These are phyloP conservation scores for Aspidiotus rigidus DNA, from an alignment of 2,888 invertebrate species.

Conservation along the genomic window DNA sequence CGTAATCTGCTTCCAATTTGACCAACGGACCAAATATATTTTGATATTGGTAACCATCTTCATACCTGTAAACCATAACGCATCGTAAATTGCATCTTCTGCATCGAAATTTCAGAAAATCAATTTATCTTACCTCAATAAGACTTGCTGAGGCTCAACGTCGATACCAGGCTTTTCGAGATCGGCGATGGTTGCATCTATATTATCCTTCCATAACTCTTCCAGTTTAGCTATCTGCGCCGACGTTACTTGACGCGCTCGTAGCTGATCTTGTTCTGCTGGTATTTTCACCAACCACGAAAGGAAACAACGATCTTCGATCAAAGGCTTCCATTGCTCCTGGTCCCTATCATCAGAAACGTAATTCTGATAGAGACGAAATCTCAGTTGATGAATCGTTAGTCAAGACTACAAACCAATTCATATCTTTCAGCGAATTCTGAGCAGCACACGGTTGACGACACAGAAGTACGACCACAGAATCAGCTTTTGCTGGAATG, in stretches of 20 bases:
- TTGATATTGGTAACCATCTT: conserved; percentile 98
- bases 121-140: conserved; percentile 38
- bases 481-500: conserved; percentile 98
- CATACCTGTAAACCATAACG: conserved; percentile 57
- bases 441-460: conserved; percentile 97
- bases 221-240: conserved; percentile 96
- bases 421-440: conserved; percentile 95
- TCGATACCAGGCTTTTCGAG: conserved; percentile 96
- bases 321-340: conserved; percentile 96
- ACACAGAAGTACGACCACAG: conserved; percentile 92
- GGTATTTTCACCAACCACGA: conserved; percentile 98
- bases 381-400: neutral
- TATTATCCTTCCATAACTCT: conserved; percentile 97
- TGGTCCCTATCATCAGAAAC: conserved; percentile 59
- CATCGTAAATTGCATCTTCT: too few relatives aligned
- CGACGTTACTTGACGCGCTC: conserved; percentile 93
- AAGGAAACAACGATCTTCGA: conserved; percentile 89
- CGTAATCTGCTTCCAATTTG: conserved; percentile 95
- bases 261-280: conserved; percentile 86
- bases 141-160: conserved; percentile 90
- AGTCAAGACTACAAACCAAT: conserved; percentile 55
- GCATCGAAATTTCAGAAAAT: neutral
- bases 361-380: neutral
- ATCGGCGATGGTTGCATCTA: conserved; percentile 95
- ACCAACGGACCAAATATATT: conserved; percentile 96